phyloP scores from a whole-genome alignment of 2,113 vertebrate genomes.

The Mirounga angustirostris region DNA sequence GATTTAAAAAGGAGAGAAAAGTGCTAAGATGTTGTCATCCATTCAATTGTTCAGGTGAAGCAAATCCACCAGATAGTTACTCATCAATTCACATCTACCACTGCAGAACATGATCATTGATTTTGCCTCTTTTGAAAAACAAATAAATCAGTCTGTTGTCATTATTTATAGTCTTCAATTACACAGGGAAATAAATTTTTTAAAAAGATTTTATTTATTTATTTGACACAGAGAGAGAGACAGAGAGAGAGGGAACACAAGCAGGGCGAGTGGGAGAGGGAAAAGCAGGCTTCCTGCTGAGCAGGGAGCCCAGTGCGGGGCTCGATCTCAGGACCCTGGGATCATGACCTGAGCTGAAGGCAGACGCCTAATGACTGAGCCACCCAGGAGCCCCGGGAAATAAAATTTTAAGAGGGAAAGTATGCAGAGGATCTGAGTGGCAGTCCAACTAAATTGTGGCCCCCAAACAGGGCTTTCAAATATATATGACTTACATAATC shows the following conservation, averaged over 20 bases:
- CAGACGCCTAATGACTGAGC: too few species aligned
- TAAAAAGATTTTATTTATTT: too few species aligned
- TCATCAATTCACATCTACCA: not conserved
- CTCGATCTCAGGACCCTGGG: too few species aligned
- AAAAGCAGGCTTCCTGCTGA: too few species aligned
- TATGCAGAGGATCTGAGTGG: not conserved
- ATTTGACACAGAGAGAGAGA: too few species aligned
- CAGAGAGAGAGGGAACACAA: too few species aligned
- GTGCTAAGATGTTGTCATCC: not conserved
- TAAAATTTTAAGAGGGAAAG: not conserved
- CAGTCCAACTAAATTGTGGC: not conserved
- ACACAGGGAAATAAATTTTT: not conserved
- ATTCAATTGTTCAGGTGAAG: not conserved
- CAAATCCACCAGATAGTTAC: not conserved
- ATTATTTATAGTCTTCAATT: not conserved
- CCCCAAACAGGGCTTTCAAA: not conserved
- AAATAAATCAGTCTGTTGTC: not conserved
- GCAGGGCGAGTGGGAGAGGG: too few species aligned
- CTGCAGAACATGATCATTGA: not conserved
- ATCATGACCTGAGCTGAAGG: too few species aligned
- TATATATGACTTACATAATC: not conserved
- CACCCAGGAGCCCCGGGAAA: not conserved
- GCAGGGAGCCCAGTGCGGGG: too few species aligned
- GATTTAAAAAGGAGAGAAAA: not conserved
- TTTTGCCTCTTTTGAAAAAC: conserved; percentile 43